Base-by-base conservation (phyloP, 92 coral and sea anemone genomes). In the Palythoa grandiflora region DNA sequence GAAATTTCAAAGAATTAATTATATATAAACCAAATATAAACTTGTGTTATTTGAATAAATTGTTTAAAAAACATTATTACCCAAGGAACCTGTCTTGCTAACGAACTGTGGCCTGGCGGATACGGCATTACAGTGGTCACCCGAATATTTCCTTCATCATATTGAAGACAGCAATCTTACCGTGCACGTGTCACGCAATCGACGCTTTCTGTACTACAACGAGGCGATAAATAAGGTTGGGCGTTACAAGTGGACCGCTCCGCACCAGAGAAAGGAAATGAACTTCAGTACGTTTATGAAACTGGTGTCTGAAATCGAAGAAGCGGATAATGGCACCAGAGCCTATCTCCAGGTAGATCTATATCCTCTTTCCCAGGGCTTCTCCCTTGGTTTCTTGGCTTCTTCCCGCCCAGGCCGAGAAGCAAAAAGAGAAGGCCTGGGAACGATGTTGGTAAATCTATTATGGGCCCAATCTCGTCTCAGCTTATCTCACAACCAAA, bases 81-180 rank as follows among this genome's bases (percentile, higher is more conserved):
- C 50, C 50, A 44, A 89, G 91, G 81, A 79, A 50, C 92, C 92
- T 14, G 86, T 86, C 20, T 89, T 90, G 72, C 37, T 90, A 72
- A 75, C 78, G n/a, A 90, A 90, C 83, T 90, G 92, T 19, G 83
- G 86, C n/a, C 83, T 90, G 68, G 92, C 89, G 53, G 92, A 78
- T 53, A 79, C 88, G 5, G 88, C 92, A 14, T 80, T 85, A 36
- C 75, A 78, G 21, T 90, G 92, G 92, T 85, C 92, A 21, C 77
- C 87, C 28, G 89, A 90, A 15, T 90, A 90, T 61, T 85, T 90
- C 68, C 84, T 85, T 59, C 89, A 90, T 16, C 83, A 90, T 50
- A 78, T 90, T 12, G 68, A 78, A 36, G 73, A 70, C 17, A 84
- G 75, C 54, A 90, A 90, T 66, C 87, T 90, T 1, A 90, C 92